Conservation (phyloP, 2,113 vertebrate genomes). For the Rhinichthys klamathensis region DNA sequence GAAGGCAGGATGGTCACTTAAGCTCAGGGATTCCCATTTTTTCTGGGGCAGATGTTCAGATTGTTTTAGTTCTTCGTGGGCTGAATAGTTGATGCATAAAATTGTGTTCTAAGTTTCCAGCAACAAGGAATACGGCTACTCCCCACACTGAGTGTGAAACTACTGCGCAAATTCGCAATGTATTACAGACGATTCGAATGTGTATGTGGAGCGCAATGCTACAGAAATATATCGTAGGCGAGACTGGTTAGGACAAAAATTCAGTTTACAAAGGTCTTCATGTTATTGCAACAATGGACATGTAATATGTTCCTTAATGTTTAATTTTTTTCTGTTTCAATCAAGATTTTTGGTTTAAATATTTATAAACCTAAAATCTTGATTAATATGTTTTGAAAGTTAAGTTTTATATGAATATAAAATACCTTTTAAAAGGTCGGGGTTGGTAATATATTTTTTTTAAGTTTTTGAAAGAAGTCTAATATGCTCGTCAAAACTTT, state of each 20-base stretch:
- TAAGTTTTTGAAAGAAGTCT: neutral
- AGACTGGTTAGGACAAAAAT: too few relatives aligned
- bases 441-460: too few relatives aligned
- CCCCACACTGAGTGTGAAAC: neutral
- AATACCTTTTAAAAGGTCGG: neutral
- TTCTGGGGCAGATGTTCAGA: conserved; percentile 38
- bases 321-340: neutral
- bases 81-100: neutral
- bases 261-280: neutral
- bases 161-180: neutral
- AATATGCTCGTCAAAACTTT: neutral
- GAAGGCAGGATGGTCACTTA: conserved; percentile 6
- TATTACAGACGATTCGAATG: neutral
- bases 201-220: neutral
- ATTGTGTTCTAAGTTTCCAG: neutral
- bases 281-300: neutral
- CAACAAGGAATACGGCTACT: neutral
- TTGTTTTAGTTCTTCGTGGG: neutral
- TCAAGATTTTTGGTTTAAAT: neutral
- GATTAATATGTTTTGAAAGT: neutral
- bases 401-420: neutral
- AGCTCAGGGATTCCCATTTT: conserved; percentile 14
- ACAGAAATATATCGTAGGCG: neutral
- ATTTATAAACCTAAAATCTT: neutral
- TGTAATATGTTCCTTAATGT: neutral